phyloP scores from a whole-genome alignment of 1,140 invertebrate genomes.

The Drosophila pachea region DNA sequence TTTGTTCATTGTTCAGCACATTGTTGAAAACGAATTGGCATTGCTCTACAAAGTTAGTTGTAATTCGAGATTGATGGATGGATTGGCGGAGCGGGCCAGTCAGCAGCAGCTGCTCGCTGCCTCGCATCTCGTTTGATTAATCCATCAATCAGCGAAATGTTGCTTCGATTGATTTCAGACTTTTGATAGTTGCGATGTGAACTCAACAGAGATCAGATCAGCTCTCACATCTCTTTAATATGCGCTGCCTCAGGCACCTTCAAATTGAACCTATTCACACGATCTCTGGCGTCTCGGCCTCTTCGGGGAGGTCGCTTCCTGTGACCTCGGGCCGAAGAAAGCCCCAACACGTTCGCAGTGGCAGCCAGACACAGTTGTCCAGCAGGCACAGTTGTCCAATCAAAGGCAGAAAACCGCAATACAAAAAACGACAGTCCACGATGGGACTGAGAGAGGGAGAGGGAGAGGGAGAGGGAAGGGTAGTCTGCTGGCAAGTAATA shows the following conservation, averaged over 20 bases:
- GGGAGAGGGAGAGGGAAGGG: constrained; percentile 8
- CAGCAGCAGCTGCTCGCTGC: not conserved
- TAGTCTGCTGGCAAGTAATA: constrained; percentile 51
- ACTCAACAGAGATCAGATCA: too few relatives aligned
- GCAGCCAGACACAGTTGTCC: constrained; percentile 11
- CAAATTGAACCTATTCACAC: constrained; percentile 30
- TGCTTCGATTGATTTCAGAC: not conserved
- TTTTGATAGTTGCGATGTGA: too few relatives aligned
- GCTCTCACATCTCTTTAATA: not conserved
- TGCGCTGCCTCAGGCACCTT: not conserved
- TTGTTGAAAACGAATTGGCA: constrained; percentile 50
- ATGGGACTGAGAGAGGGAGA: constrained; percentile 4
- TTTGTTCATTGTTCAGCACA: constrained; percentile 36
- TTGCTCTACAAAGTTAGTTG: constrained; percentile 48
- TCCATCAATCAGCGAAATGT: too few relatives aligned
- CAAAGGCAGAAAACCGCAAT: constrained; percentile 59
- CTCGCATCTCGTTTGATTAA: too few relatives aligned
- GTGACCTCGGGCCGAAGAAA: constrained; percentile 43
- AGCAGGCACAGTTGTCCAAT: constrained; percentile 45
- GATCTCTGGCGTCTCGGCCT: not conserved
- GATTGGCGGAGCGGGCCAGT: constrained; percentile 35
- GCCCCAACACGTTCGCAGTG: constrained; percentile 50
- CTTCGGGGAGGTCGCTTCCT: constrained; percentile 52
- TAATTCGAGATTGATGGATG: constrained; percentile 34
- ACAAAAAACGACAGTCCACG: not conserved